Conservation (phyloP, 1,140 invertebrate genomes). For the Coptotermes formosanus region DNA sequence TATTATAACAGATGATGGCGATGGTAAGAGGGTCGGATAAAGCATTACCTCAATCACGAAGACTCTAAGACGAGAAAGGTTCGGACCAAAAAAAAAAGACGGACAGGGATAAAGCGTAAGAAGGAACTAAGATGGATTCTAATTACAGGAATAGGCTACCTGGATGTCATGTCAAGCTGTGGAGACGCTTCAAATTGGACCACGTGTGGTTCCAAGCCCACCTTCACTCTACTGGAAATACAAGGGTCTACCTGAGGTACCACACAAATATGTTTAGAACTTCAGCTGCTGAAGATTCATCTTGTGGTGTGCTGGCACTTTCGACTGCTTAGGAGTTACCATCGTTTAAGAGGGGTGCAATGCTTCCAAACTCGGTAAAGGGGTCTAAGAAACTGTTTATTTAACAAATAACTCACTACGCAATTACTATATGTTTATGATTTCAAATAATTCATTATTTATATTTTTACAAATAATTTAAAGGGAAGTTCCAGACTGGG, state of each 20-base stretch:
- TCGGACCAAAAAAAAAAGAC: neutral
- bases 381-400: no score
- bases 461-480: no score
- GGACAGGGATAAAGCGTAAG: neutral
- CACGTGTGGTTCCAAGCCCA: neutral
- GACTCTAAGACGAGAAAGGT: neutral
- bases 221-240: neutral
- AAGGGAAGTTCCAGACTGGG: no score
- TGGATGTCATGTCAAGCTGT: slow-evolving; percentile 1
- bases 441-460: no score
- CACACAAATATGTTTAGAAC: neutral
- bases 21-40: neutral
- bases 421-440: no score
- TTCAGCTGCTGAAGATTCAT: neutral
- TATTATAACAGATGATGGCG: neutral
- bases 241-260: neutral
- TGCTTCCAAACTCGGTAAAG: no score
- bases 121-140: neutral
- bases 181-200: neutral
- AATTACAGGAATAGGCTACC: slow-evolving; percentile 15
- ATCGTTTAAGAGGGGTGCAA: no score
- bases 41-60: neutral
- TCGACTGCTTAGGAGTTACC: no score
- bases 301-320: no score
- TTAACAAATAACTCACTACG: no score